Evolutionary conservation across 2,113 vertebrate species (phyloP), one percentile per base, ranked within the genome.

Genomic region (Saccopteryx leptura): DNA sequence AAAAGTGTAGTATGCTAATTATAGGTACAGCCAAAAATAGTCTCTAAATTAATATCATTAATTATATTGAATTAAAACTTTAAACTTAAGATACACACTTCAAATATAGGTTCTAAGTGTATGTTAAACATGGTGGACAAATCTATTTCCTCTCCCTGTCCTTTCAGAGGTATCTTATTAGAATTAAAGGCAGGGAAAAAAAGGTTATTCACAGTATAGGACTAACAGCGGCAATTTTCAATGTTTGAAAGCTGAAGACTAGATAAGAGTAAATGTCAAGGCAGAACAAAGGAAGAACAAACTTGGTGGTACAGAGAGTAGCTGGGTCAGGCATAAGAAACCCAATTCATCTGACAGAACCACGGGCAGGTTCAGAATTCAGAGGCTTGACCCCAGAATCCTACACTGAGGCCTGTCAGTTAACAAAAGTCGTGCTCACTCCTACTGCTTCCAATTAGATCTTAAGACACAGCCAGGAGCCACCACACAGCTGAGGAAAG

Each of bases 1-100:
- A 48, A 88, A 88, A 88, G 23, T 18, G 12, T n/a, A 83, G 19
- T 56, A 69, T n/a, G 71, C 11, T 60, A 81, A 65, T 66, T 76
- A 76, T 0, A 84, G 31, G 24, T 31, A 31, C 31, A 93, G 71
- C 17, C 33, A 31, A 78, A 79, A 66, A 68, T 52, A 84, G 13
- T 75, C 7, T 26, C 50, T 80, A 17, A 50, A 61, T 92, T 61
- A 89, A 10, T 83, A 87, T 54, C 1, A 56, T 74, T 60, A 74
- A 74, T 74, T 66, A 74, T 69, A 48, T 7, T 80, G 33, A 95
- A 82, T 92, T 48, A 84, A 84, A 56, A 66, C 74, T 81, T 87
- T 93, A 93, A 92, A 78, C 39, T 79, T 93, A 39, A 65, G 13
- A 88, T 88, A 60, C 91, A 83, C 13, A 84, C 28, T 75, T 56